These are phyloP conservation scores for Bombus sibiricus DNA, from an alignment of 1,140 invertebrate genomes.

Conservation along the genomic window DNA sequence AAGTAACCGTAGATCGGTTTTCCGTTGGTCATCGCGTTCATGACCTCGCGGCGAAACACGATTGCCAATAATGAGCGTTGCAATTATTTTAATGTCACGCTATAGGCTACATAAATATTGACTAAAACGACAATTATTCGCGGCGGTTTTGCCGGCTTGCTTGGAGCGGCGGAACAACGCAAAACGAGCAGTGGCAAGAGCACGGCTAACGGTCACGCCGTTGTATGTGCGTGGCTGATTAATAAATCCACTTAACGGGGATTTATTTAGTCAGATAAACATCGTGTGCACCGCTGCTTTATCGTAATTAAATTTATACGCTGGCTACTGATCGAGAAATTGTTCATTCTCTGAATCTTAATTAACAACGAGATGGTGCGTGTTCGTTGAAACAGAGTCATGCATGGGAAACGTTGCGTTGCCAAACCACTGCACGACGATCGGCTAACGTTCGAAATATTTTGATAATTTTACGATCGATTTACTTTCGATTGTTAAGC, in stretches of 20 bases:
- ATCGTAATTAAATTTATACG: slow-evolving; percentile 52
- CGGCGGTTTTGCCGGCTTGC: slow-evolving; percentile 15
- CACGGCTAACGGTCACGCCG: slow-evolving; percentile 42
- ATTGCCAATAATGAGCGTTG: slow-evolving; percentile 55
- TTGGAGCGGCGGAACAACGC: background rate
- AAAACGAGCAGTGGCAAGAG: background rate
- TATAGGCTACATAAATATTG: slow-evolving; percentile 52
- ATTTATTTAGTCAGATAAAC: slow-evolving; percentile 52
- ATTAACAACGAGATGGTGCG: slow-evolving; percentile 31
- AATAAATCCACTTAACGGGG: slow-evolving; percentile 55
- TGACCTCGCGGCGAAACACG: slow-evolving; percentile 46
- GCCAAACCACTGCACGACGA: background rate
- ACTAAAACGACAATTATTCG: slow-evolving; percentile 57
- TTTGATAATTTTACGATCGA: too few relatives aligned
- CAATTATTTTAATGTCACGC: slow-evolving; percentile 60
- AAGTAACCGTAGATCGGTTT: slow-evolving; percentile 47
- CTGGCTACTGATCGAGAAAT: slow-evolving; percentile 40
- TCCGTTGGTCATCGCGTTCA: slow-evolving; percentile 23
- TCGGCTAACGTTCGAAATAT: background rate
- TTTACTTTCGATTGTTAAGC: too few relatives aligned
- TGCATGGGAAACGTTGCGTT: background rate
- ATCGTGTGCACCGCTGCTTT: slow-evolving; percentile 28
- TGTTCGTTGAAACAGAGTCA: background rate
- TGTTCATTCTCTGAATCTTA: slow-evolving; percentile 47
- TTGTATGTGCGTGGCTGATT: slow-evolving; percentile 50